Evolutionary conservation across 2,113 vertebrate species (phyloP).

Genomic region (Sciurus niger): DNA sequence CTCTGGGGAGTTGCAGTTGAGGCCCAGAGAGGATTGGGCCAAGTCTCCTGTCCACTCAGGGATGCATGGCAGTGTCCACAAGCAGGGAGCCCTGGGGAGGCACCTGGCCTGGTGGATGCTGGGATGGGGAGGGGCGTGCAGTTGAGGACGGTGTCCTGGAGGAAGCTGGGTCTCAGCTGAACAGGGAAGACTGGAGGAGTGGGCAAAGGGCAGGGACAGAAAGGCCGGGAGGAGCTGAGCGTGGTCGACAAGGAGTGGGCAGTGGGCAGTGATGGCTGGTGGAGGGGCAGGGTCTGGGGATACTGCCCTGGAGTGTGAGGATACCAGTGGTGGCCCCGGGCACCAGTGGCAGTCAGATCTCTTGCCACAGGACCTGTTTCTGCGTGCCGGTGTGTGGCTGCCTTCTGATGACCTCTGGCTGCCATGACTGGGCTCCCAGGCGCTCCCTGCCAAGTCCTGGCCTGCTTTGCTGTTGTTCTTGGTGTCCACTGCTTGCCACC

Average conservation of each 20-base stretch:
- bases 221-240: too few species aligned
- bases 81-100: not conserved
- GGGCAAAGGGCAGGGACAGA: not conserved
- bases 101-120: not conserved
- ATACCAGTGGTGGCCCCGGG: not conserved
- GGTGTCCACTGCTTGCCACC: fast-evolving
- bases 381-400: not conserved
- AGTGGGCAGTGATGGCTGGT: not conserved
- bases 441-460: not conserved
- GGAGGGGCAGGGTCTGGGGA: not conserved
- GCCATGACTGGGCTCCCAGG: not conserved
- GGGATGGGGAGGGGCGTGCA: fast-evolving
- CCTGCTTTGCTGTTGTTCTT: not conserved
- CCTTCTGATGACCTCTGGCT: not conserved
- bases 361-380: not conserved
- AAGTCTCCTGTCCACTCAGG: not conserved
- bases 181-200: too few species aligned
- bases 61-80: too few species aligned
- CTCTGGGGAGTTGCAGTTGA: not conserved
- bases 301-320: fast-evolving
- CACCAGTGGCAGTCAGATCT: not conserved
- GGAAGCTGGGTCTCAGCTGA: not conserved
- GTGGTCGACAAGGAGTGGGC: fast-evolving
- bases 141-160: not conserved
- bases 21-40: not conserved